Base-by-base conservation (phyloP, 1,140 invertebrate genomes). In the Melanaphis sacchari region DNA sequence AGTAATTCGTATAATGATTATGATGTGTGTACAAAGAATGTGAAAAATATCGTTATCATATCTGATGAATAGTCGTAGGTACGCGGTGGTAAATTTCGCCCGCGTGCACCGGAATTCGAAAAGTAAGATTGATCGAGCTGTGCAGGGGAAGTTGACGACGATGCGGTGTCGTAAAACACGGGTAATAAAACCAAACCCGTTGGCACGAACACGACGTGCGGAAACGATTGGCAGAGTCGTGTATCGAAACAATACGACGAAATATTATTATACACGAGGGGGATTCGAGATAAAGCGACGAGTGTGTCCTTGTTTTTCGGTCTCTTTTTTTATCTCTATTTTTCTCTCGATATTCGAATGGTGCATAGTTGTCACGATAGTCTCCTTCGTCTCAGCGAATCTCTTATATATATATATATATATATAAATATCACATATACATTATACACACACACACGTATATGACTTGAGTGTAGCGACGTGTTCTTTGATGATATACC, bases 91-190 rank as follows among this genome's bases (percentile, higher is more conserved):
- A n/a, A n/a, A 76, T 76, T 66, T 76, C 4, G 15, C 1, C 18
- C 15, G 46, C 46, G 46, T 49, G 46, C 46, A 49, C 46, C 15
- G 59, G 59, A 76, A 76, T 76, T 76, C 31, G 15, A 0, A 76
- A 15, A 76, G 59, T 76, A 76, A 43, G 84, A 87, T 87, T 87
- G 84, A 87, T 87, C 84, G 84, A 87, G 41, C 18, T 6, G 84
- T 1, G 3, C 40, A 15, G 15, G 40, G 41, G 38, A 41, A 41
- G 40, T 43, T 21, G 84, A 87, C 84, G 84, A 43, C 84, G 41
- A 87, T 15, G 84, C 26, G 31, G 84, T 87, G 40, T 41, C 84
- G 40, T 87, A 87, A 87, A 87, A 87, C 26, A 41, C 41, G 84
- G 26, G 84, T 26, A 87, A 87, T 87, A 87, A 87, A 87, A 46